phyloP scores from a whole-genome alignment of 2,113 vertebrate species.

The Nanorana parkeri region DNA sequence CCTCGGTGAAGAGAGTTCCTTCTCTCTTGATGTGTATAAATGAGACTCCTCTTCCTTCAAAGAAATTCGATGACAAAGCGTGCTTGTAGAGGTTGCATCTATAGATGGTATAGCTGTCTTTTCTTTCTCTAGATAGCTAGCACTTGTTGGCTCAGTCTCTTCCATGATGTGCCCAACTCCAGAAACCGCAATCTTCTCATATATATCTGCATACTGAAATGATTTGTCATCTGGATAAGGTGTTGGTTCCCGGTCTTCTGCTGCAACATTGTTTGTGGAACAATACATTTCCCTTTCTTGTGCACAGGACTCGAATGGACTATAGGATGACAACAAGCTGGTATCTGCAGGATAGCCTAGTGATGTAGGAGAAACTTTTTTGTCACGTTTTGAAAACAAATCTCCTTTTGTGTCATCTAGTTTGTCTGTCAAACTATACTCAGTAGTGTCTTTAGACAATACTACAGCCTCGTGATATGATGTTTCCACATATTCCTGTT shows the following conservation, averaged over 20 bases:
- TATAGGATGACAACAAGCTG: conserved; percentile 20
- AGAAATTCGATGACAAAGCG: conserved; percentile 63
- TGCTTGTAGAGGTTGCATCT: conserved; percentile 63
- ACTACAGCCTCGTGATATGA: conserved; percentile 12
- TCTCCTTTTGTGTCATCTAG: conserved; percentile 30
- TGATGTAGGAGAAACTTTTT: conserved; percentile 66
- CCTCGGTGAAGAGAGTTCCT: conserved; percentile 75
- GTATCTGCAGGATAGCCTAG: conserved; percentile 65
- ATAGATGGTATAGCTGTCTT: conserved; percentile 55
- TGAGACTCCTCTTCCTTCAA: conserved; percentile 77
- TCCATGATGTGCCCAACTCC: conserved; percentile 64
- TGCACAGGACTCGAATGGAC: conserved; percentile 45
- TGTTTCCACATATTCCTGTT: background rate
- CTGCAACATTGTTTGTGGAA: conserved; percentile 61
- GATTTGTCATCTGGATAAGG: conserved; percentile 91
- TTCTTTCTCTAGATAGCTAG: conserved; percentile 65
- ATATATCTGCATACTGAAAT: conserved; percentile 91
- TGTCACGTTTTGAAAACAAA: background rate
- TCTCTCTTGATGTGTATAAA: conserved; percentile 71
- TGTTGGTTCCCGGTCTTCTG: conserved; percentile 90
- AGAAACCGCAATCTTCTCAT: conserved; percentile 77
- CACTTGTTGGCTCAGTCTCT: conserved; percentile 47
- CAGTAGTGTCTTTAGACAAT: background rate
- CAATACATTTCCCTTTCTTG: conserved; percentile 64
- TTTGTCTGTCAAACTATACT: conserved; percentile 24